Evolutionary conservation across 2,888 invertebrate genomes (phyloP).

Genomic region (Celastrina argiolus): DNA sequence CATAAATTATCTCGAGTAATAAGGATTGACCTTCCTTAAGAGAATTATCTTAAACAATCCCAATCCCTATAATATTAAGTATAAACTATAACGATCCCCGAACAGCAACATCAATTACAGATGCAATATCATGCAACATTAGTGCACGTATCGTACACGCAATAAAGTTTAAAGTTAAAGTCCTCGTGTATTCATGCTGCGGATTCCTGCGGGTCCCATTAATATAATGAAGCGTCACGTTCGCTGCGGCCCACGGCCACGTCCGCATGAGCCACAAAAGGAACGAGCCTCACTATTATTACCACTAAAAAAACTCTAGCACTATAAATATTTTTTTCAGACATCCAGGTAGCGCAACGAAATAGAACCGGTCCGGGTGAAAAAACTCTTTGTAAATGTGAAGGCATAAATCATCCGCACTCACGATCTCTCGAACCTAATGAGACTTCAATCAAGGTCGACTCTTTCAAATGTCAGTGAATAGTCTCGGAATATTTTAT

Average conservation of each 20-base stretch:
- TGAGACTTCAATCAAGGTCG: constrained; percentile 76
- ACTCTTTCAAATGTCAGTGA: constrained; percentile 49
- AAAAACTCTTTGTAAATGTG: constrained; percentile 62
- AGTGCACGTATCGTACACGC: constrained; percentile 55
- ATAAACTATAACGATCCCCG: neutral
- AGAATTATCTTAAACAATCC: neutral
- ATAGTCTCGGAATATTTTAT: constrained; percentile 37
- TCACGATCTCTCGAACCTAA: constrained; percentile 62
- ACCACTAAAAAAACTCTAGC: constrained; percentile 67
- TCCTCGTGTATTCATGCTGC: constrained; percentile 69
- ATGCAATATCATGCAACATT: constrained; percentile 49
- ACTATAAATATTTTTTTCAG: constrained; percentile 58
- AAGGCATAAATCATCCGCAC: constrained; percentile 71
- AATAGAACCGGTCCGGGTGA: constrained; percentile 60
- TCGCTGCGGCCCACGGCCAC: constrained; percentile 58
- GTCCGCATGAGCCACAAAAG: constrained; percentile 72
- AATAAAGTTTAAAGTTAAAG: constrained; percentile 68
- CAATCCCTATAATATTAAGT: neutral
- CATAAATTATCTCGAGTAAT: neutral
- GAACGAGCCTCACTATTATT: constrained; percentile 75
- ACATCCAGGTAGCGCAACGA: constrained; percentile 70
- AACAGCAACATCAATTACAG: constrained; percentile 18
- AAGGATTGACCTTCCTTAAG: neutral
- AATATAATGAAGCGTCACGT: constrained; percentile 76
- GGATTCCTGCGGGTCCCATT: constrained; percentile 67